Percentiles rank a stretch among this genome's conserved stretches.
phyloP scores from a whole-genome alignment of 2,113 vertebrate genomes.

The Xenopus tropicalis region UCB_Xtro_10.0 CM004445.2:21561001-21561500 shows the following conservation, averaged over 20 bases:
- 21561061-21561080: slow-evolving; percentile 96
- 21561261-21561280: no score
- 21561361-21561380: slow-evolving; percentile 96
- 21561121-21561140: slow-evolving; percentile 65
- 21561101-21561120: slow-evolving; percentile 95
- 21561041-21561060: slow-evolving; percentile 93
- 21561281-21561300: slow-evolving; percentile 82
- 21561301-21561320: slow-evolving; percentile 96
- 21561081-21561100: slow-evolving; percentile 98
- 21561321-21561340: slow-evolving; percentile 97
- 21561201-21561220: neutral
- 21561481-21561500: no score
- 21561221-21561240: no score
- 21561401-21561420: slow-evolving; percentile 99
- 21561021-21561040: slow-evolving; percentile 94
- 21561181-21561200: no score
- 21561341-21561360: slow-evolving; percentile 97
- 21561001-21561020: slow-evolving; percentile 98
- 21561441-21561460: slow-evolving; percentile 73
- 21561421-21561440: slow-evolving; percentile 98
- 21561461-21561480: neutral
- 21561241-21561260: no score
- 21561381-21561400: slow-evolving; percentile 94
- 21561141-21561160: neutral
- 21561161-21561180: no score